Conservation (phyloP, 2,888 invertebrate species). For the Hypsopygia costalis region DNA sequence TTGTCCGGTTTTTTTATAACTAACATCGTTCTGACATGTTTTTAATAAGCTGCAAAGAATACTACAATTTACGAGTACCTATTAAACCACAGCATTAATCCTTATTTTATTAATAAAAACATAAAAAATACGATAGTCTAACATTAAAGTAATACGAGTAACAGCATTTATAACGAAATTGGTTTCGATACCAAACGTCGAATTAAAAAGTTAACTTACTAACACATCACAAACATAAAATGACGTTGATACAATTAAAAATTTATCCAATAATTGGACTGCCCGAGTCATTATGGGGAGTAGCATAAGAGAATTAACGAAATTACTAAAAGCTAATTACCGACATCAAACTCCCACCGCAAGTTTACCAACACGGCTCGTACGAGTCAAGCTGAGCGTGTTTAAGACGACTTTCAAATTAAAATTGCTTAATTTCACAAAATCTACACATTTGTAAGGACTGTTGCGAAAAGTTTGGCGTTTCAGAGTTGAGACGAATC, state of each 20-base stretch:
- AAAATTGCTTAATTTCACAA: not conserved
- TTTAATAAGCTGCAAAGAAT: no score
- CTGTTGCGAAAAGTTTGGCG: not conserved
- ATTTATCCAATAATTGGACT: slow-evolving; percentile 45
- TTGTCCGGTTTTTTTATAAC: no score
- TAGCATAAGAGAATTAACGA: slow-evolving; percentile 41
- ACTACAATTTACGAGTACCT: no score
- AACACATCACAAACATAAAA: slow-evolving; percentile 17
- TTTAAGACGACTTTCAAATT: not conserved
- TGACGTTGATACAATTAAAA: slow-evolving; percentile 41
- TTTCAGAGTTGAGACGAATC: not conserved
- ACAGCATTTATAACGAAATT: not conserved
- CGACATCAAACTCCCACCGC: slow-evolving; percentile 52
- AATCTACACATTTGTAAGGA: not conserved
- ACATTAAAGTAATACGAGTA: no score
- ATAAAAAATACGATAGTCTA: no score
- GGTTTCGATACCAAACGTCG: slow-evolving; percentile 3
- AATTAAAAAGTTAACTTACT: slow-evolving; percentile 17
- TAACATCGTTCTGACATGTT: no score
- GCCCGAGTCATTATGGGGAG: slow-evolving; percentile 41
- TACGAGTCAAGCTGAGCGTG: not conserved
- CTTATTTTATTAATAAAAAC: no score
- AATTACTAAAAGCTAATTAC: slow-evolving; percentile 64
- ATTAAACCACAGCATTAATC: no score
- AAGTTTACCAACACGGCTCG: slow-evolving; percentile 25